Evolutionary conservation across 2,888 invertebrate genomes (phyloP).

Genomic region (Agrypnus murinus): DNA sequence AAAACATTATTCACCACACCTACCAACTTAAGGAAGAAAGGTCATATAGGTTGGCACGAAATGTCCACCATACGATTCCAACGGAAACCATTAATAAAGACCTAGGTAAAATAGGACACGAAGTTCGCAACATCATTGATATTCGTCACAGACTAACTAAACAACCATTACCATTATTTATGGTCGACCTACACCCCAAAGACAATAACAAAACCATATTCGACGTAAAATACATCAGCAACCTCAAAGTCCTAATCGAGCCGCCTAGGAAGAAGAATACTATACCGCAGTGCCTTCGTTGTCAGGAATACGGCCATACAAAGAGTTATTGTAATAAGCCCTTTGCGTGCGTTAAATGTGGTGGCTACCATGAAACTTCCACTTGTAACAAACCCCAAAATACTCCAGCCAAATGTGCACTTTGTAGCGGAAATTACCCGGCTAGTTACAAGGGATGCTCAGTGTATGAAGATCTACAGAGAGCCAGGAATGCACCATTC

Average conservation of each 20-base stretch:
- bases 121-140: slow-evolving; percentile 3
- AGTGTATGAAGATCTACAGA: slow-evolving; percentile 13
- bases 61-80: neutral
- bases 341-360: no score
- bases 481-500: slow-evolving; percentile 12
- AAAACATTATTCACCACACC: neutral
- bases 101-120: slow-evolving; percentile 2
- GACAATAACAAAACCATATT: neutral
- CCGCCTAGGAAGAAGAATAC: no score
- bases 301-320: no score
- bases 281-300: neutral
- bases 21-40: neutral
- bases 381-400: slow-evolving; percentile 8
- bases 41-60: neutral
- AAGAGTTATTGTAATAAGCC: slow-evolving; percentile 14
- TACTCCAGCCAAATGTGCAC: slow-evolving; percentile 18
- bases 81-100: neutral
- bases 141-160: slow-evolving; percentile 21
- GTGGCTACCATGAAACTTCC: slow-evolving; percentile 10
- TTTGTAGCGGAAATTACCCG: slow-evolving; percentile 35
- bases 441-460: slow-evolving; percentile 48
- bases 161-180: slow-evolving; percentile 10
- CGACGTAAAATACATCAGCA: slow-evolving; percentile 12
- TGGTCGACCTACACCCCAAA: slow-evolving; percentile 8
- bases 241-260: slow-evolving; percentile 16